phyloP scores from a whole-genome alignment of 2,888 invertebrate species.

The Gasteruption jaculator region DNA sequence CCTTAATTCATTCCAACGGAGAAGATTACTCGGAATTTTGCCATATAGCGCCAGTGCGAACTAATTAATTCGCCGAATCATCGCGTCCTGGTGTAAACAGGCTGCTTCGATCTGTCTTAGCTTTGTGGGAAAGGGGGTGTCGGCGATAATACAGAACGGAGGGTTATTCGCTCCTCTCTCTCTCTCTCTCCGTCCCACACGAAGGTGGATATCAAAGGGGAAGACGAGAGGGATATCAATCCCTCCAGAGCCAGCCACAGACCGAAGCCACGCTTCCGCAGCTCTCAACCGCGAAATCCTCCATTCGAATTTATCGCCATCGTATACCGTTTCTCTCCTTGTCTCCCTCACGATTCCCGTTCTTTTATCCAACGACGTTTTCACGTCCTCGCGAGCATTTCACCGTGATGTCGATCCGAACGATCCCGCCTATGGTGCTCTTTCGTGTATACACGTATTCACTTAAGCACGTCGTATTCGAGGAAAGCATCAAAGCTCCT shows the following conservation, averaged over 20 bases:
- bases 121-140: constrained; percentile 19
- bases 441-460: no score
- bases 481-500: no score
- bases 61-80: constrained; percentile 44
- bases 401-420: no score
- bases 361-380: constrained; percentile 6
- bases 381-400: no score
- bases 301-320: constrained; percentile 44
- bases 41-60: no score
- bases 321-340: constrained; percentile 41
- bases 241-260: constrained; percentile 36
- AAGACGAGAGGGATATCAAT: constrained; percentile 49
- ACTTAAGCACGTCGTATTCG: no score
- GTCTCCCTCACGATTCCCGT: constrained; percentile 49
- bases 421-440: no score
- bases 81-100: constrained; percentile 42
- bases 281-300: constrained; percentile 48
- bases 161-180: constrained; percentile 5
- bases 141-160: constrained; percentile 8
- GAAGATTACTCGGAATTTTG: no score
- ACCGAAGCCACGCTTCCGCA: constrained; percentile 39
- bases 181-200: constrained; percentile 20
- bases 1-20: no score
- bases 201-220: constrained; percentile 46
- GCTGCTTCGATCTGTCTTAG: constrained; percentile 42